phyloP scores from a whole-genome alignment of 64 coral and sea anemone species.

The Montipora capricornis region DNA sequence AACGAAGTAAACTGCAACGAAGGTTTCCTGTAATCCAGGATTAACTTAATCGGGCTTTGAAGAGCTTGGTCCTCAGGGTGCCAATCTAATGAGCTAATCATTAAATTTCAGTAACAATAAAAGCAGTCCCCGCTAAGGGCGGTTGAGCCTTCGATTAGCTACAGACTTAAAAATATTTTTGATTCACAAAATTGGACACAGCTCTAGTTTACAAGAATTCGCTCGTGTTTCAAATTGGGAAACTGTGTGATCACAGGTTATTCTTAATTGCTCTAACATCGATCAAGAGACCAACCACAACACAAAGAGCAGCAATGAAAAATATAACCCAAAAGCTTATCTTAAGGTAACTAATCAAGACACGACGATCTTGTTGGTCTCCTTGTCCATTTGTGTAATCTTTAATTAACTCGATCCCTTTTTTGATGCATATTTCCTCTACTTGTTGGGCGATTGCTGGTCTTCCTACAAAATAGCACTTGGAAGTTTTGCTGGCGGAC shows the following conservation, averaged over 20 bases:
- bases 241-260: neutral
- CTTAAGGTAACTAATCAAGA: constrained; percentile 64
- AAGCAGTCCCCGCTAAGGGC: too few relatives aligned
- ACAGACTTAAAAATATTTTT: too few relatives aligned
- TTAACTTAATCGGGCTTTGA: too few relatives aligned
- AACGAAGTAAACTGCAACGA: too few relatives aligned
- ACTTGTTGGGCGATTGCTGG: constrained; percentile 61
- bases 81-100: too few relatives aligned
- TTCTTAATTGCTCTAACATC: constrained; percentile 60
- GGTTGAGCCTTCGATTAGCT: too few relatives aligned
- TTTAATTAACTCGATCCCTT: constrained; percentile 28
- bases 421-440: constrained; percentile 49
- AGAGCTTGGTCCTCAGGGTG: too few relatives aligned
- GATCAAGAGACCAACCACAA: constrained; percentile 33
- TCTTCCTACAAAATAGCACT: constrained; percentile 74
- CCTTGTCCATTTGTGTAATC: constrained; percentile 65
- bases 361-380: constrained; percentile 15
- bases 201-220: too few relatives aligned
- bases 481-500: constrained; percentile 34
- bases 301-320: constrained; percentile 22
- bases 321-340: constrained; percentile 50
- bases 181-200: too few relatives aligned
- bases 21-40: too few relatives aligned
- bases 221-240: neutral
- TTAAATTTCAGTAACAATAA: too few relatives aligned